Conservation (phyloP, 1,140 invertebrate genomes). For the Bathynomus jamesi region DNA sequence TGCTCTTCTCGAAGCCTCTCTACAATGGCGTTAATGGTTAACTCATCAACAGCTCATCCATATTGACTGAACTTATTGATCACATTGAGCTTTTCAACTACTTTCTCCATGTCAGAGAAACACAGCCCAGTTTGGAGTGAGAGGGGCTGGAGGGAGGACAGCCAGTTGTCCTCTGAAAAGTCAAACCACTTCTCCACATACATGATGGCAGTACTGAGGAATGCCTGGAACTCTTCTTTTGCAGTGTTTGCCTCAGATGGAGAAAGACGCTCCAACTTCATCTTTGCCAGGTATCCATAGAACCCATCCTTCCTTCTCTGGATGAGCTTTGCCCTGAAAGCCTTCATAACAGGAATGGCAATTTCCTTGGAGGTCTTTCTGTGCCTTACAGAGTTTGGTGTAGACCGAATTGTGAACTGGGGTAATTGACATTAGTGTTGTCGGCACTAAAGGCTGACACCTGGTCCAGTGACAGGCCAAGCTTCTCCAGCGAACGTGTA, state of each 20-base stretch:
- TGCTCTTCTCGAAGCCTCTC: no score
- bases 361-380: conserved; percentile 8
- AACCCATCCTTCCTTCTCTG: background rate
- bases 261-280: background rate
- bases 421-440: conserved; percentile 13
- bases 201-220: background rate
- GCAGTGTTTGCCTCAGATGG: conserved; percentile 1
- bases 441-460: conserved; percentile 16
- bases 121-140: no score
- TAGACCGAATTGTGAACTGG: background rate
- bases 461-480: conserved; percentile 12
- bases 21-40: background rate
- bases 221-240: conserved; percentile 3
- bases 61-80: conserved; percentile 7
- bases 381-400: conserved; percentile 6
- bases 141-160: no score
- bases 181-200: no score
- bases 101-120: background rate
- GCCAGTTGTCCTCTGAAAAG: no score
- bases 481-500: conserved; percentile 6
- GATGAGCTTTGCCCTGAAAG: background rate
- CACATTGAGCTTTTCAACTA: conserved; percentile 3
- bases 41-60: conserved; percentile 8
- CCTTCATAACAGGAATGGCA: conserved; percentile 5
- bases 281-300: background rate